A percentile compares a stretch with the other conserved stretches of the same genome.
These are phyloP conservation scores for Saxidomus purpurata DNA, from an alignment of 1,140 invertebrate species.

Conservation along the genomic window DNA sequence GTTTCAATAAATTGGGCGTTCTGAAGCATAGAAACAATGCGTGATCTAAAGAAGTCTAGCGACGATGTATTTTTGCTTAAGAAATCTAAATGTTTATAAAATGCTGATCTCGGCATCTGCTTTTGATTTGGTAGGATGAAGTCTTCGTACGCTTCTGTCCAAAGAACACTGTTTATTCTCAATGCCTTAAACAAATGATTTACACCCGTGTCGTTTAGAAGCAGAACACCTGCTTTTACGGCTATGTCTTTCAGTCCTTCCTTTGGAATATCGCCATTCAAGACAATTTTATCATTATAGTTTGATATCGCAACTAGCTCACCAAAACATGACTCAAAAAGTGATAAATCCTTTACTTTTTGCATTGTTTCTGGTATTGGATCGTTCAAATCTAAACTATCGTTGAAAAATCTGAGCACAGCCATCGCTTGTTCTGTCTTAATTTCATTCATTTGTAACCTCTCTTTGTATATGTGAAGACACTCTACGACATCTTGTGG, in stretches of 20 bases:
- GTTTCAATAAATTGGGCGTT: constrained; percentile 53
- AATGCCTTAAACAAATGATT: not conserved
- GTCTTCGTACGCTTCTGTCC: constrained; percentile 59
- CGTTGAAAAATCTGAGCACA: not conserved
- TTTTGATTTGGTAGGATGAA: constrained; percentile 65
- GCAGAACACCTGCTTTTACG: constrained; percentile 7
- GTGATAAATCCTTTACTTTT: not conserved
- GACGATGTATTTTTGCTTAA: no score
- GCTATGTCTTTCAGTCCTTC: constrained; percentile 64
- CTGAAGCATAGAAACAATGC: no score
- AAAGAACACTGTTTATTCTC: not conserved
- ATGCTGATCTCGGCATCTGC: not conserved
- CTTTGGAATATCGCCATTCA: not conserved
- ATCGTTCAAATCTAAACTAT: not conserved
- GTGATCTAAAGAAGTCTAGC: no score
- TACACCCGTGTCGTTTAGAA: not conserved
- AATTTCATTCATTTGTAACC: not conserved
- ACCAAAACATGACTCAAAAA: not conserved
- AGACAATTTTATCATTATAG: not conserved
- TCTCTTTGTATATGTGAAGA: not conserved
- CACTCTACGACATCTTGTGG: not conserved
- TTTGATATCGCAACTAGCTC: not conserved
- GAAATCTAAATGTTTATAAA: constrained; percentile 61
- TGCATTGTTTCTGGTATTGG: not conserved
- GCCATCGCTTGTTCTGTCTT: not conserved